Percentiles rank a stretch among this genome's conserved stretches.
These are phyloP conservation scores for Papilio polyxenes DNA, from an alignment of 1,140 invertebrate genomes.

Conservation along the genomic window DNA sequence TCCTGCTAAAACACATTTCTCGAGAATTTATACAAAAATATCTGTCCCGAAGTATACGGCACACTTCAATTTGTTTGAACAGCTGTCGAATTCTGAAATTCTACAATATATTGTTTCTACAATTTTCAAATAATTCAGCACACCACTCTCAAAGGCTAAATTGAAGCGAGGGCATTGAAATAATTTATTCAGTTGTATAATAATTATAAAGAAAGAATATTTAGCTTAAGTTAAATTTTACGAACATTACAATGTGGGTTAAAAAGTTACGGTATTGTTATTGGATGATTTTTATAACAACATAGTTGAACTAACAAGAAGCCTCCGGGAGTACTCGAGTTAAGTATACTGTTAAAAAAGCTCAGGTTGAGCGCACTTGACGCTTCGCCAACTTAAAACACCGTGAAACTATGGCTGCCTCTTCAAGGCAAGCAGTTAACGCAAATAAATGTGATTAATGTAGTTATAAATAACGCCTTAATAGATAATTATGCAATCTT, in stretches of 20 bases:
- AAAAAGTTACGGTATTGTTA: not conserved
- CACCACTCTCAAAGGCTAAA: slow-evolving; percentile 46
- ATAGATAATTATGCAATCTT: no score
- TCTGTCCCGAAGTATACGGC: slow-evolving; percentile 54
- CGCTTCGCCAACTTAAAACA: not conserved
- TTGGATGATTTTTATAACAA: not conserved
- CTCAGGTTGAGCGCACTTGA: slow-evolving; percentile 10
- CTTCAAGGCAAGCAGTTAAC: not conserved
- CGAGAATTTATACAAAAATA: slow-evolving; percentile 31
- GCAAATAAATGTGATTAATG: not conserved
- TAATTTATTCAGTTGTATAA: slow-evolving; percentile 62
- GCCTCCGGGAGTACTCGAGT: not conserved
- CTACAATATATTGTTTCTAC: slow-evolving; percentile 45
- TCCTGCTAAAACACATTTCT: slow-evolving; percentile 35
- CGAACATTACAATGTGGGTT: not conserved
- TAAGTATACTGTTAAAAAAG: not conserved
- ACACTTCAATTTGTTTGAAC: slow-evolving; percentile 71
- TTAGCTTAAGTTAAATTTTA: slow-evolving; percentile 1
- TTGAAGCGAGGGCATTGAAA: slow-evolving; percentile 62
- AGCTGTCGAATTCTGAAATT: slow-evolving; percentile 66
- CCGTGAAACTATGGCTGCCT: not conserved
- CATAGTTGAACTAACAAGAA: not conserved
- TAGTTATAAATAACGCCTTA: not conserved
- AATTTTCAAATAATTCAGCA: slow-evolving; percentile 39
- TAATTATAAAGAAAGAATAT: slow-evolving; percentile 4